Percentiles rank a stretch among this genome's conserved stretches.
These are phyloP conservation scores for Lerema accius DNA, from an alignment of 1,140 invertebrate species.

Conservation along the genomic window DNA sequence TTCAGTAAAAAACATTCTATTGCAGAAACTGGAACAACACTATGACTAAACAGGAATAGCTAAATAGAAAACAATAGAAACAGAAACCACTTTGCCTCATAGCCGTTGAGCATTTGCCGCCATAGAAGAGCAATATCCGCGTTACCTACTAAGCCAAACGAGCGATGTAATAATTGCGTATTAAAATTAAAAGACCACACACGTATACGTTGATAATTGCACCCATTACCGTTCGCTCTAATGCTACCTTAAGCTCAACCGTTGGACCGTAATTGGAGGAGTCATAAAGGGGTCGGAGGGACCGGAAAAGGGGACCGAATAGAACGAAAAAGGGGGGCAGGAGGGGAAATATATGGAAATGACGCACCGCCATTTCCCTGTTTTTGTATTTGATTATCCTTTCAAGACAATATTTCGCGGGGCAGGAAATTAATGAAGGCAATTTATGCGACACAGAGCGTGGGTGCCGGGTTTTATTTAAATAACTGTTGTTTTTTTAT, in stretches of 20 bases:
- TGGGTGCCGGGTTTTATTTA: slow-evolving; percentile 75
- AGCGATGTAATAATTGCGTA: slow-evolving; percentile 30
- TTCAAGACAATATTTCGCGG: slow-evolving; percentile 82
- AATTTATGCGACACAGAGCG: slow-evolving; percentile 80
- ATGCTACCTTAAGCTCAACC: slow-evolving; percentile 76
- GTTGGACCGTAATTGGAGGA: slow-evolving; percentile 77
- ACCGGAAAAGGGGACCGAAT: slow-evolving; percentile 71
- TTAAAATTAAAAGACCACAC: slow-evolving; percentile 35
- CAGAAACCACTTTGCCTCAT: background rate
- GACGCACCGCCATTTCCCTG: slow-evolving; percentile 80
- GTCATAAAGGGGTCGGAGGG: slow-evolving; percentile 71
- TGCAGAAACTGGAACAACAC: too few species aligned
- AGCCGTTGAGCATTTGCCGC: background rate
- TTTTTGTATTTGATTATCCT: slow-evolving; percentile 83
- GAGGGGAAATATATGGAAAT: slow-evolving; percentile 78
- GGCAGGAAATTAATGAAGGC: slow-evolving; percentile 81
- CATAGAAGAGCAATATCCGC: slow-evolving; percentile 17
- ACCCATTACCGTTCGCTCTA: slow-evolving; percentile 70
- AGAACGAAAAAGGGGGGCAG: slow-evolving; percentile 52
- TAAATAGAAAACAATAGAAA: background rate
- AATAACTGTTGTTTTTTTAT: slow-evolving; percentile 72
- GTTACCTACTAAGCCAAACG: slow-evolving; percentile 30
- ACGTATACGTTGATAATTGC: slow-evolving; percentile 65
- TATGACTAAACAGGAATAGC: too few species aligned
- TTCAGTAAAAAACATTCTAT: too few species aligned